Percentiles rank a stretch among this genome's conserved stretches.
Evolutionary conservation across 2,113 vertebrate genomes (phyloP).

Genomic region (Oreocharis arfaki): DNA sequence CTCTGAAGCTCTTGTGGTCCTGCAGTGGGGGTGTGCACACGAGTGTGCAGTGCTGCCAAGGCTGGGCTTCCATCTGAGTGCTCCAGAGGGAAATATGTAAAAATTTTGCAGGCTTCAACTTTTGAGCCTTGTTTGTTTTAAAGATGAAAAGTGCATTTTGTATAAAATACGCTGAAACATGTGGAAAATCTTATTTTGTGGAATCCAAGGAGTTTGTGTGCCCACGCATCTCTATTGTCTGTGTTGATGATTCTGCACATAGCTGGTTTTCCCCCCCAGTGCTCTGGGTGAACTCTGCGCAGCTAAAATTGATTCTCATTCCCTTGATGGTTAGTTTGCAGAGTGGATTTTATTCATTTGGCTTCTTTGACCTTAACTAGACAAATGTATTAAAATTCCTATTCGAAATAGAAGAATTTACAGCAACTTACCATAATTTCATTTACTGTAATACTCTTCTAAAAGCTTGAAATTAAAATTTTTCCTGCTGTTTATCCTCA

Average conservation of each 20-base stretch:
- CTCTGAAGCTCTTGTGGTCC: fast-evolving
- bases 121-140: background rate
- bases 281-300: background rate
- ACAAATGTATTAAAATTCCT: background rate
- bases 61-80: background rate
- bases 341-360: background rate
- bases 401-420: background rate
- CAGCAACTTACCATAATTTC: background rate
- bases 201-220: background rate
- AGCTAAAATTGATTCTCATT: background rate
- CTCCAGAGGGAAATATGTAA: background rate
- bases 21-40: fast-evolving
- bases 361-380: background rate
- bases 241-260: conserved; percentile 28
- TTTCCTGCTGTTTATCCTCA: background rate
- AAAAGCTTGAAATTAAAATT: background rate
- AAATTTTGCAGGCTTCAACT: background rate
- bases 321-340: background rate
- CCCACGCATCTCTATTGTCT: background rate
- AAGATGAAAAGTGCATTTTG: background rate
- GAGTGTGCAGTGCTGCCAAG: background rate
- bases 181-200: conserved; percentile 14
- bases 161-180: background rate
- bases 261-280: background rate
- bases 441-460: background rate